Evolutionary conservation across 2,797 vertebrate species (phyloP), one percentile per base, ranked within the genome.

Genomic region (Alcedo atthis): DNA sequence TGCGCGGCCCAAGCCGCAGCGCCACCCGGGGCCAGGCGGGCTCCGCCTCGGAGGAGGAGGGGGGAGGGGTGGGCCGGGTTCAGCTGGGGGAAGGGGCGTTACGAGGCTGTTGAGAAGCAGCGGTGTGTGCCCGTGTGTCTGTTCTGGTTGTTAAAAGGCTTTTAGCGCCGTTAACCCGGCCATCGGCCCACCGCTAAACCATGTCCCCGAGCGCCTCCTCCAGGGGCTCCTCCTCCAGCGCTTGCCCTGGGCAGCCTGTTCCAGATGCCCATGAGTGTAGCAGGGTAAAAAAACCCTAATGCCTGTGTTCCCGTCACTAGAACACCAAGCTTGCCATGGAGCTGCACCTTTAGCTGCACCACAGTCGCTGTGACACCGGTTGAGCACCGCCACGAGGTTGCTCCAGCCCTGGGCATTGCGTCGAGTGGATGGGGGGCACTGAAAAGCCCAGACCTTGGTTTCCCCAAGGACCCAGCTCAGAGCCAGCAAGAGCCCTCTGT

Each of bases 401-500:
- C 46, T 37, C 22, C 49, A 26, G 33, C n/a, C 30, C 19, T 1
- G 9, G 48, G 28, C 11, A 32, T 7, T 22, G 1, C 6, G 5
- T 10, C 24, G 4, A n/a, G 18, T 4, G 1, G 25, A 8, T 5
- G 8, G 48, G 14, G 17, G 21, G 48, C 12, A 7, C 11, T 9
- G 15, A n/a, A 46, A 33, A 26, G 35, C 32, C 42, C 3, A 15
- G 43, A 8, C 22, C 1, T 11, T 2, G 12, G 25, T 3, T 10
- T 15, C 26, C 14, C 28, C 53, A 15, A 2, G 2, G 5, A n/a
- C 18, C 9, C 14, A 5, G 46, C 42, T 46, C 17, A 35, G 7
- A 67, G 64, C 33, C 48, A 55, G 58, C 48, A 26, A 46, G 49
- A 15, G 28, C 6, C 21, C 32, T 21, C 32, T 11, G 40, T 46